Conservation (phyloP, 2,113 vertebrate species). For the Clarias batrachus region DNA sequence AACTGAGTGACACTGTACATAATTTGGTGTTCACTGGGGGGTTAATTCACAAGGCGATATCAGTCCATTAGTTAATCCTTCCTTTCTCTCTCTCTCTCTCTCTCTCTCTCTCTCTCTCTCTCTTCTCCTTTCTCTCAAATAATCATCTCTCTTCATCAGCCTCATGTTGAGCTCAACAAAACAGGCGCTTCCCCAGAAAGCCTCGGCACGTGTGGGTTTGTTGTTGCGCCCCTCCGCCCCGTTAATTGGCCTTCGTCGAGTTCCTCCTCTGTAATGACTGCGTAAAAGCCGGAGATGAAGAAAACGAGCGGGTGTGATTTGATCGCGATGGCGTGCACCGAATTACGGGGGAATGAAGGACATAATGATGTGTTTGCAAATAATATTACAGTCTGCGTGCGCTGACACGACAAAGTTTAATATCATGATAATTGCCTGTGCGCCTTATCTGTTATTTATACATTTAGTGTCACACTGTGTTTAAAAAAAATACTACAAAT, state of each 20-base stretch:
- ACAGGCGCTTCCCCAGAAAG: slow-evolving; percentile 12
- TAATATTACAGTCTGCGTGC: not conserved
- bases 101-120: slow-evolving; percentile 5
- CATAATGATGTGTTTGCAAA: slow-evolving; percentile 46
- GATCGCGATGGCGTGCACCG: slow-evolving; percentile 11
- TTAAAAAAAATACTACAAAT: not conserved
- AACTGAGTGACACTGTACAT: slow-evolving; percentile 32
- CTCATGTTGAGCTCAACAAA: slow-evolving; percentile 37
- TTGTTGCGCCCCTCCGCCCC: slow-evolving; percentile 14
- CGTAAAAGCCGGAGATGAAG: not conserved
- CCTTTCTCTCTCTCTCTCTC: not conserved
- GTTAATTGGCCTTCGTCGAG: slow-evolving; percentile 40
- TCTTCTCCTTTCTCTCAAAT: slow-evolving; percentile 14
- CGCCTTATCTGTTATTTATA: not conserved
- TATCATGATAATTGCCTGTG: not conserved
- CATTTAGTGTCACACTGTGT: not conserved
- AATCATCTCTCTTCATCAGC: slow-evolving; percentile 41
- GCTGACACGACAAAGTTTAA: not conserved
- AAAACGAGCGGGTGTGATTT: slow-evolving; percentile 11
- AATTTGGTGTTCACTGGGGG: slow-evolving; percentile 40
- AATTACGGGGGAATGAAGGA: slow-evolving; percentile 15
- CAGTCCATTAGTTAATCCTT: slow-evolving; percentile 40
- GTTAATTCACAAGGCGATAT: slow-evolving; percentile 45
- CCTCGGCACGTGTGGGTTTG: not conserved
- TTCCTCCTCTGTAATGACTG: slow-evolving; percentile 27